Percentiles rank a stretch among this genome's conserved stretches.
These are phyloP conservation scores for Lasioglossum malachurum DNA, from an alignment of 2,888 invertebrate genomes.

Conservation along the genomic window DNA sequence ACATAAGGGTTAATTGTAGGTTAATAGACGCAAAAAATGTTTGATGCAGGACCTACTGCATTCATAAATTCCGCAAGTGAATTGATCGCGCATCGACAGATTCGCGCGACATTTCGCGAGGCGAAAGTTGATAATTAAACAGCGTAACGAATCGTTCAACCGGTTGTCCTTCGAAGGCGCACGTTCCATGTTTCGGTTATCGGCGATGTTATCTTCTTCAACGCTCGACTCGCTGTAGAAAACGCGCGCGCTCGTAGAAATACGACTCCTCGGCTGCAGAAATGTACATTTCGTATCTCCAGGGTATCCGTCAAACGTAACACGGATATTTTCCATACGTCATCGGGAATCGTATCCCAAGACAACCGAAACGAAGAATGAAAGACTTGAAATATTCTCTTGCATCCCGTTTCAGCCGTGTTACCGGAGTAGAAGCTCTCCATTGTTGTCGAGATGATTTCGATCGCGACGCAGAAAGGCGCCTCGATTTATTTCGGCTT, in stretches of 20 bases:
- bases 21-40: too few species aligned
- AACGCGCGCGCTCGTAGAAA: background rate
- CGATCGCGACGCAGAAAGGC: background rate
- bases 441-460: slow-evolving; percentile 16
- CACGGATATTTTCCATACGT: slow-evolving; percentile 11
- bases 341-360: slow-evolving; percentile 16
- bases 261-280: background rate
- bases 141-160: background rate
- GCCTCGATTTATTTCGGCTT: background rate
- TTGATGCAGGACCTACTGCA: too few species aligned
- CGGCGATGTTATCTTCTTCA: background rate
- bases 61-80: background rate
- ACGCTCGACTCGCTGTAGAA: too few species aligned
- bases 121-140: background rate
- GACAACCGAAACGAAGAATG: slow-evolving; percentile 3
- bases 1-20: too few species aligned
- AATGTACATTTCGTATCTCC: slow-evolving; percentile 23
- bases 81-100: background rate
- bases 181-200: background rate
- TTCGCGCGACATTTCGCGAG: background rate
- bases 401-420: background rate
- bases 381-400: slow-evolving; percentile 10
- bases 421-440: background rate
- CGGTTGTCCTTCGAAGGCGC: background rate
- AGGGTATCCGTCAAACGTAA: slow-evolving; percentile 15